A percentile compares a stretch with the other conserved stretches of the same genome.
Conservation (phyloP, 1,140 invertebrate genomes). For the Drosophila mayri region DNA sequence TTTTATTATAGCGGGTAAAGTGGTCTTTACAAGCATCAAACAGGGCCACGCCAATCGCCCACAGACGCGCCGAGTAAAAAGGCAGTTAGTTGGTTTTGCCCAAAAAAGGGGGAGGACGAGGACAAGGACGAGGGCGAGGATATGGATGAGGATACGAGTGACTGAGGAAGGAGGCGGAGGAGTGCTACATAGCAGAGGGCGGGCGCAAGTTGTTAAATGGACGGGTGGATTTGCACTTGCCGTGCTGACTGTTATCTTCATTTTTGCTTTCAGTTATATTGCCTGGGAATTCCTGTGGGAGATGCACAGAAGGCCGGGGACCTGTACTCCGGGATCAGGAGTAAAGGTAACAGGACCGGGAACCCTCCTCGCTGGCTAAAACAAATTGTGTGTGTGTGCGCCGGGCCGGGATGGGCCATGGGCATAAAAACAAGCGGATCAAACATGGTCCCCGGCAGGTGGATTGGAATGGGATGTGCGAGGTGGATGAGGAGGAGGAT, state of each 20-base stretch:
- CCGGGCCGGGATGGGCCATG: constrained; percentile 2
- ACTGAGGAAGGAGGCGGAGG: neutral
- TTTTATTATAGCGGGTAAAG: constrained; percentile 85
- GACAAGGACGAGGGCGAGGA: constrained; percentile 9
- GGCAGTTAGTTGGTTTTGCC: constrained; percentile 79
- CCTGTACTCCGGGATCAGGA: constrained; percentile 9
- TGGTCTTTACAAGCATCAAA: constrained; percentile 84
- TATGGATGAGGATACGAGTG: constrained; percentile 8
- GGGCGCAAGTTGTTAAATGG: constrained; percentile 81
- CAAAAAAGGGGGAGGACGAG: constrained; percentile 10
- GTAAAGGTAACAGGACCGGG: neutral
- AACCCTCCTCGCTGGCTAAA: constrained; percentile 48
- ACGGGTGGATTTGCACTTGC: constrained; percentile 85
- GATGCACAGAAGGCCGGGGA: constrained; percentile 21
- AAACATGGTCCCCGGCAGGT: constrained; percentile 54
- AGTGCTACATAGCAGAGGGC: constrained; percentile 1
- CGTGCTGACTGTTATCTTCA: constrained; percentile 82
- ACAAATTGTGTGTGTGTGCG: constrained; percentile 62
- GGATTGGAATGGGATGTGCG: constrained; percentile 5
- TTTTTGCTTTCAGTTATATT: constrained; percentile 85
- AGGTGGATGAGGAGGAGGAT: neutral
- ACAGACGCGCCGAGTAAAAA: constrained; percentile 67
- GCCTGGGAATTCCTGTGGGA: constrained; percentile 84
- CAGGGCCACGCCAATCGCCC: constrained; percentile 61
- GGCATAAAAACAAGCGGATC: constrained; percentile 80